A percentile compares a stretch with the other conserved stretches of the same genome.
These are phyloP conservation scores for Campylomormyrus numenius DNA, from an alignment of 2,113 vertebrate species.

Conservation along the genomic window DNA sequence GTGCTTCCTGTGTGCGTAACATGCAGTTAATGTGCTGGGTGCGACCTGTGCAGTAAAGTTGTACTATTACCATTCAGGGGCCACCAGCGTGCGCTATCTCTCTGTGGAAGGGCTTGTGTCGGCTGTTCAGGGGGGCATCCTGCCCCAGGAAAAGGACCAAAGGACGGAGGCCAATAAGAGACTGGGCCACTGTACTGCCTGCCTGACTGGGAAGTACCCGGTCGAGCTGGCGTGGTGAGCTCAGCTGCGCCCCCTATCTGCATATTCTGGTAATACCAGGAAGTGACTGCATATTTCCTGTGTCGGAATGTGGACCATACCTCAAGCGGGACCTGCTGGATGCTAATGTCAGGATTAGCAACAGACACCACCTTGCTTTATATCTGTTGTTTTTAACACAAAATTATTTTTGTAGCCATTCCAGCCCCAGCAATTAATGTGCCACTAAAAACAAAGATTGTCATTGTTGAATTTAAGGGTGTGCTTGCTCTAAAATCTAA, in stretches of 20 bases:
- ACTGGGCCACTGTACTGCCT: constrained; percentile 84
- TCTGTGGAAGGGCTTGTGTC: constrained; percentile 87
- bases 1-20: neutral
- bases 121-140: constrained; percentile 79
- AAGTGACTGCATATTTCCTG: neutral
- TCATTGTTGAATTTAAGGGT: neutral
- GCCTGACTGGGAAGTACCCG: constrained; percentile 89
- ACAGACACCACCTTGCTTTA: neutral
- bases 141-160: constrained; percentile 52
- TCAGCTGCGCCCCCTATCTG: too few relatives aligned
- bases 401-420: neutral
- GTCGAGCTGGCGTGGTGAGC: constrained; percentile 88
- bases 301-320: neutral
- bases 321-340: neutral
- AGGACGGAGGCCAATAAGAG: constrained; percentile 47
- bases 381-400: neutral
- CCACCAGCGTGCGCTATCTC: constrained; percentile 87
- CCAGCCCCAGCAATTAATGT: neutral
- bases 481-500: neutral
- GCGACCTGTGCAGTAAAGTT: neutral
- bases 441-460: neutral
- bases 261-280: neutral
- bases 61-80: constrained; percentile 58
- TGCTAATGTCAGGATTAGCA: neutral
- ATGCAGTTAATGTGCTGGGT: neutral